Evolutionary conservation across 2,888 invertebrate species (phyloP), one percentile per base, ranked within the genome.

Genomic region (Tupiocoris notatus): DNA sequence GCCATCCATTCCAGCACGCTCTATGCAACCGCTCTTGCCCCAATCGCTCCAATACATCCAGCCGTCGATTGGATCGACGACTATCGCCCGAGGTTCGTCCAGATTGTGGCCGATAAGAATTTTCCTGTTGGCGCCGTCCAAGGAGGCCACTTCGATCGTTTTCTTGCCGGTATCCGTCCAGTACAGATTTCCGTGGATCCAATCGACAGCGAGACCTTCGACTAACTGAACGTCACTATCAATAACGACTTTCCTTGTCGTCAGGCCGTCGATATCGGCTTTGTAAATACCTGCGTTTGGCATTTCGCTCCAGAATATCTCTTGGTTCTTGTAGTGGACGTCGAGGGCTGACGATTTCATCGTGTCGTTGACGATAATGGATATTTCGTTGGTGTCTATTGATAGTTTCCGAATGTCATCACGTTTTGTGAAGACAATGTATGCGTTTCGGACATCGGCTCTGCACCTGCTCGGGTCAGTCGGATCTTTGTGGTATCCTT

Each of bases 21-120:
- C 98, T 82, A 98, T 98, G 83, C 93, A 92, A n/a, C 97, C 93
- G 63, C 89, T 89, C 79, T 90, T 90, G 24, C 98, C 97, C 98
- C 98, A 98, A 84, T 98, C 98, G 0, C 95, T 95, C 96, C 97
- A 98, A 85, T 94, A 98, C 92, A 98, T 94, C 92, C 96, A 95
- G 0, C 95, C 95, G 81, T 95, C 93, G 70, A 93, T 86, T 68
- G 98, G 98, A 87, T 98, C 95, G 77, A 98, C 86, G 1, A 95
- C 96, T 81, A 98, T 94, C 1, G 96, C 94, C 82, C 97, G 88
- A 0, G 98, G 98, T 83, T 98, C 96, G 83, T 96, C 95, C 77
- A 98, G 86, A 66, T 89, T 88, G 83, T 93, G 92, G 81, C 88
- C 88, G 80, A 98, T 91, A 74, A 98, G 87, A 9, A 94, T 91